phyloP scores from a whole-genome alignment of 2,888 invertebrate species.

The Drepana falcataria region DNA sequence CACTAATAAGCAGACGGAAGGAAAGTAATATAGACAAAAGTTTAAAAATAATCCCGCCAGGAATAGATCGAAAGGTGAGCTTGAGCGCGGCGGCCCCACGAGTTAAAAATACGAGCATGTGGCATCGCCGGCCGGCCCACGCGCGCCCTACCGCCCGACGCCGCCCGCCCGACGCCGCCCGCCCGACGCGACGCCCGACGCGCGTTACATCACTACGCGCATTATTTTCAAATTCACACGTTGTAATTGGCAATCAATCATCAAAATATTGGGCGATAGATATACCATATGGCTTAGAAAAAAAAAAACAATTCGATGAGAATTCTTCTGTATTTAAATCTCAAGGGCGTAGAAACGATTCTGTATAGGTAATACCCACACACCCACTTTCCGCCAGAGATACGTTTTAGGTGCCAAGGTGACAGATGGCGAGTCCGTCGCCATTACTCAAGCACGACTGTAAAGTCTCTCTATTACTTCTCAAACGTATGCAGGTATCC shows the following conservation, averaged over 20 bases:
- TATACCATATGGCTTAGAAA: background rate
- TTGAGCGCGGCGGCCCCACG: conserved; percentile 67
- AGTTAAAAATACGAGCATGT: conserved; percentile 58
- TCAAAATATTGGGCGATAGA: too few relatives aligned
- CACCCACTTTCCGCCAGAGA: too few relatives aligned
- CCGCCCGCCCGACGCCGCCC: conserved; percentile 32
- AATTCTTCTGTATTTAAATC: too few relatives aligned
- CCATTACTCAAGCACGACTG: too few relatives aligned
- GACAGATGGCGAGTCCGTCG: too few relatives aligned
- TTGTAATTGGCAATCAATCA: conserved; percentile 7
- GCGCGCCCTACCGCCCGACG: conserved; percentile 43
- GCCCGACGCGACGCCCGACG: conserved; percentile 25
- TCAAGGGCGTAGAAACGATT: too few relatives aligned
- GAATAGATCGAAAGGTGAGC: conserved; percentile 77
- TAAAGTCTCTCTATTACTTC: too few relatives aligned
- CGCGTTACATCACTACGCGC: conserved; percentile 33
- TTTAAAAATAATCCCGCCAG: conserved; percentile 68
- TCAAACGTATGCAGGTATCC: too few relatives aligned
- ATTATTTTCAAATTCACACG: conserved; percentile 15
- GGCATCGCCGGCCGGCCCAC: conserved; percentile 52
- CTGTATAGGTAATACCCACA: too few relatives aligned
- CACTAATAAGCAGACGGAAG: conserved; percentile 76
- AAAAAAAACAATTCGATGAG: background rate
- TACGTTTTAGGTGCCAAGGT: too few relatives aligned
- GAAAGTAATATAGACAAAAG: conserved; percentile 77